Evolutionary conservation across 2,797 vertebrate genomes (phyloP), one percentile per base, ranked within the genome.

Genomic region (Muscicapa comitata): DNA sequence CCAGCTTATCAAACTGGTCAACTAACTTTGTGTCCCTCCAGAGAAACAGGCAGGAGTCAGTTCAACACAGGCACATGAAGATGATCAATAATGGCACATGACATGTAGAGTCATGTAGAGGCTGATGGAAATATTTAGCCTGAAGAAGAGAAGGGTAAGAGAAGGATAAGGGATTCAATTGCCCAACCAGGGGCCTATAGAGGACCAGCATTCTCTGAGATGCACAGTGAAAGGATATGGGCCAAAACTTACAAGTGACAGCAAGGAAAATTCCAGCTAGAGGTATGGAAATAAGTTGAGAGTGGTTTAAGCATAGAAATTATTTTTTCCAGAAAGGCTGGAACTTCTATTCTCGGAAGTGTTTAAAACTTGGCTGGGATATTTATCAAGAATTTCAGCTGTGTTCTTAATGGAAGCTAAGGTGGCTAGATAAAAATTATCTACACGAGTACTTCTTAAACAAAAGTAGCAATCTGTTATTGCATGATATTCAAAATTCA

Each of bases 161-260:
- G 70, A 29, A 45, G 37, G 18, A 28, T 17, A 38, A 47, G 20
- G 26, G 45, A 67, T 84, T 90, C 45, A 77, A 57, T 40, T 57
- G 17, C 18, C 8, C 5, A 45, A 0, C 47, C 4, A 13, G 23
- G 18, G 35, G n/a, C 0, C 31, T 80, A 5, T 2, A 57, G 37
- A 79, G 45, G 72, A 86, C 33, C 24, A 79, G 24, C 26, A 20
- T 29, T 7, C 40, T 84, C 51, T 90, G 31, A 59, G 33, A 76
- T 5, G n/a, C 67, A 58, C 17, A 66, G 31, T 11, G 51, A 66
- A 77, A 71, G 18, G 28, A 24, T 19, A 38, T 0, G 4, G 11
- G 20, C 29, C 68, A 92, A 70, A 12, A 68, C 71, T 14, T 23
- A 28, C 8, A 37, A 66, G 25, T 47, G n/a, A 6, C 25, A 47